Evolutionary conservation across 2,888 invertebrate genomes (phyloP), one percentile per base, ranked within the genome.

Genomic region (Syrista parreyssii): DNA sequence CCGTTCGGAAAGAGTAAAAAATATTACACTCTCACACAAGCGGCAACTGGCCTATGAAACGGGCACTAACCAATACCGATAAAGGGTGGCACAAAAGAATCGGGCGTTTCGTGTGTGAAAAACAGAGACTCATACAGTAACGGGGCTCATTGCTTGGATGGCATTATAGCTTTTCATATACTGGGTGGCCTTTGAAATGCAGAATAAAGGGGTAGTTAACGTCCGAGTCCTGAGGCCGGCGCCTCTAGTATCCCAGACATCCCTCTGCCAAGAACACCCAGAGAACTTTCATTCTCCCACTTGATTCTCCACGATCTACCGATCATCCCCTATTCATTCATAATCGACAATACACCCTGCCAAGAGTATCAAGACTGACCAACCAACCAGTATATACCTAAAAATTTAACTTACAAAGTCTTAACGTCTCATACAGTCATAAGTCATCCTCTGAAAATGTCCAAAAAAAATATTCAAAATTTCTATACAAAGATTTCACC

Each of bases 41-140:
- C 86, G 86, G 84, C 85, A 84, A 85, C 84, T 86, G 86, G 88
- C 86, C 88, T 86, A 85, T 89, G 87, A 87, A 89, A 89, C 88
- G 87, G 86, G 87, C 89, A 87, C 88, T 87, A 85, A 89, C 89
- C 89, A 89, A 89, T 89, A 89, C 89, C 88, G 86, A 89, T 89
- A 88, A 88, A 85, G 84, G 85, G 78, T 83, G 84, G 84, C 83
- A 86, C 87, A 87, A 87, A 90, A 89, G 88, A 88, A 89, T 85
- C 83, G 86, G 82, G 84, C 84, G 86, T 76, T 86, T 84, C 84
- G 85, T 87, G 82, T 83, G 85, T 85, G 85, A 86, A 87, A 88
- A 87, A 87, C 87, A 84, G 84, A 84, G 84, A 84, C 80, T 76
- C 75, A 82, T 82, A 83, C 82, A 82, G 76, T 78, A 76, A 78